Evolutionary conservation across 2,888 invertebrate species (phyloP).

Genomic region (Quadroppia sp.): DNA sequence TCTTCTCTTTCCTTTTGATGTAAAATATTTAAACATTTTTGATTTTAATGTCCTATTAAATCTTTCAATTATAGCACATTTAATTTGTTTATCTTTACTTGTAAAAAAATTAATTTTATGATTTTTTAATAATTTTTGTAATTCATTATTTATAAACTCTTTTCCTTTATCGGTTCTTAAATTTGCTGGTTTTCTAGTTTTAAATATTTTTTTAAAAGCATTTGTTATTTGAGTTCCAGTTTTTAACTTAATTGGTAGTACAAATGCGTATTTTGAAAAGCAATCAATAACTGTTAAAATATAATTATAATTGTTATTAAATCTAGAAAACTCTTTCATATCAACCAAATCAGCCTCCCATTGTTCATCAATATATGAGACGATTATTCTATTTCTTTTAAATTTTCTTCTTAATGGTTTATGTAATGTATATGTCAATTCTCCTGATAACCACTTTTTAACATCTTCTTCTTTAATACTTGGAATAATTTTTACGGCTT

Average conservation of each 20-base stretch:
- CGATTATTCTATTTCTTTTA: background rate
- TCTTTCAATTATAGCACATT: conserved; percentile 50
- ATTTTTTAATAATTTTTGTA: conserved; percentile 39
- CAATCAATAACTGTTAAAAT: conserved; percentile 49
- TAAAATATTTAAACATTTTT: conserved; percentile 49
- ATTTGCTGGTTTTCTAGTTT: background rate
- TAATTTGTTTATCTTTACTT: conserved; percentile 49
- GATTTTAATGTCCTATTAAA: conserved; percentile 50
- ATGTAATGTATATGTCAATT: background rate
- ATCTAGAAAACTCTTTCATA: conserved; percentile 5
- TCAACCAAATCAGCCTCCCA: background rate
- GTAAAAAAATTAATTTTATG: conserved; percentile 46
- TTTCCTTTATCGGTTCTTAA: conserved; percentile 30
- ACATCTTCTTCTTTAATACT: background rate
- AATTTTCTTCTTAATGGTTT: background rate
- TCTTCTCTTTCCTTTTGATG: conserved; percentile 38
- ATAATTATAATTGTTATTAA: conserved; percentile 48
- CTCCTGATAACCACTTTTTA: background rate
- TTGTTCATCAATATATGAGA: background rate
- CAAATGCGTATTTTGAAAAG: conserved; percentile 49
- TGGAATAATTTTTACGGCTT: background rate
- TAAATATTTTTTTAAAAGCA: conserved; percentile 24
- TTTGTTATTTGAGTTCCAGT: background rate
- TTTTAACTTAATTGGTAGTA: conserved; percentile 48
- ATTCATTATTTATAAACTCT: conserved; percentile 19